phyloP scores from a whole-genome alignment of 2,888 invertebrate species.

The Eubasilissa splendida region DNA sequence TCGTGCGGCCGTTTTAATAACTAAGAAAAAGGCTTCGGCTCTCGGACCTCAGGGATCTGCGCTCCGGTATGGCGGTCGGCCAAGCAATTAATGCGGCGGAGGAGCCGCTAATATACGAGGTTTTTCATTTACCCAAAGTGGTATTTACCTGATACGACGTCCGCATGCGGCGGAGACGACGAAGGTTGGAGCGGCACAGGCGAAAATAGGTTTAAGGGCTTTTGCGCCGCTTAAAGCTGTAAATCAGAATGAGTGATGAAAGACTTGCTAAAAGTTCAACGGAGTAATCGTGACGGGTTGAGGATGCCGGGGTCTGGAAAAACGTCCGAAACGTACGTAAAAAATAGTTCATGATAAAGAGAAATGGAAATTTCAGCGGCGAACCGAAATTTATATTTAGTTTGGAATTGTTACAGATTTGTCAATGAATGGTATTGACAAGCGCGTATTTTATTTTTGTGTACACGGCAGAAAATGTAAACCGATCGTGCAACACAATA shows the following conservation, averaged over 20 bases:
- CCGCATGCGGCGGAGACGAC: conserved; percentile 3
- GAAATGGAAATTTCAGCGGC: neutral
- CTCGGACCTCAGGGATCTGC: neutral
- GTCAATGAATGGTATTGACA: too few species aligned
- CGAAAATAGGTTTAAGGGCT: conserved; percentile 36
- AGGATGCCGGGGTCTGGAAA: too few species aligned
- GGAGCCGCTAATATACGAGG: conserved; percentile 33
- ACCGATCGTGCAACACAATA: too few species aligned
- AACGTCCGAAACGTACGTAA: too few species aligned
- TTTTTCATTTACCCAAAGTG: conserved; percentile 47
- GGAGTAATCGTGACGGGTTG: neutral
- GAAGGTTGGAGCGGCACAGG: neutral
- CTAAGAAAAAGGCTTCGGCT: conserved; percentile 9
- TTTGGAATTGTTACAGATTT: too few species aligned
- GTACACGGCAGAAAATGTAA: too few species aligned
- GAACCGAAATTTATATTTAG: too few species aligned
- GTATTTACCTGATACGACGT: conserved; percentile 25
- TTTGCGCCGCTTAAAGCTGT: conserved; percentile 40
- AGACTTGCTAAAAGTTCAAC: conserved; percentile 18
- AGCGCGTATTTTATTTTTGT: too few species aligned
- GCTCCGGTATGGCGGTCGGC: conserved; percentile 39
- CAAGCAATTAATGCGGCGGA: conserved; percentile 50
- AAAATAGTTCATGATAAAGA: too few species aligned
- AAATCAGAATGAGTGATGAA: conserved; percentile 43
- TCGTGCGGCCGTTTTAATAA: conserved; percentile 49